phyloP scores from a whole-genome alignment of 2,888 invertebrate species.

The Drosophila pseudotakahashii region DNA sequence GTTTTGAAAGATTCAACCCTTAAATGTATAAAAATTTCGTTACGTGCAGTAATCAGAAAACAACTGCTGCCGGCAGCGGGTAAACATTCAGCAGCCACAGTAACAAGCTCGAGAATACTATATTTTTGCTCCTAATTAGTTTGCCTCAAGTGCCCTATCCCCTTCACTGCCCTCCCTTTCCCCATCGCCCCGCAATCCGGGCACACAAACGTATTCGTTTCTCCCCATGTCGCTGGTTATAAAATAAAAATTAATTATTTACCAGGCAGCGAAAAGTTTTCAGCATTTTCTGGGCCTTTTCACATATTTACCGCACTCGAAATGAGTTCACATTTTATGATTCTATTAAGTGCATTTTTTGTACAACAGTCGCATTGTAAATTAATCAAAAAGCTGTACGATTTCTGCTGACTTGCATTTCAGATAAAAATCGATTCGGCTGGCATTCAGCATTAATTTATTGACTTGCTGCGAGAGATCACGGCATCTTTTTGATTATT shows the following conservation, averaged over 20 bases:
- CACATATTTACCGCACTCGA: slow-evolving; percentile 44
- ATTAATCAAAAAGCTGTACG: slow-evolving; percentile 43
- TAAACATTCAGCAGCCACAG: slow-evolving; percentile 27
- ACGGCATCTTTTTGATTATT: slow-evolving; percentile 51
- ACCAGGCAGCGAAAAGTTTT: slow-evolving; percentile 44
- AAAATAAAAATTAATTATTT: slow-evolving; percentile 64
- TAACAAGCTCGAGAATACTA: slow-evolving; percentile 34
- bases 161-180: neutral
- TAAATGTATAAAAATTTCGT: neutral
- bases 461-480: slow-evolving; percentile 15
- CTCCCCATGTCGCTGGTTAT: slow-evolving; percentile 9
- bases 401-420: slow-evolving; percentile 40
- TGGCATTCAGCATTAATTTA: slow-evolving; percentile 32
- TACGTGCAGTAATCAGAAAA: slow-evolving; percentile 4
- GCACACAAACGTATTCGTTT: neutral
- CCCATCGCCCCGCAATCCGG: neutral
- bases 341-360: slow-evolving; percentile 26
- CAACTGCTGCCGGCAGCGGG: slow-evolving; percentile 12
- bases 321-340: slow-evolving; percentile 27
- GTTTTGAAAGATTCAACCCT: no score
- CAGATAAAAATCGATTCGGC: slow-evolving; percentile 56
- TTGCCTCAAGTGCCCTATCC: slow-evolving; percentile 26
- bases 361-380: slow-evolving; percentile 27
- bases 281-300: slow-evolving; percentile 32
- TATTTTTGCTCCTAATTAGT: slow-evolving; percentile 46